These are phyloP conservation scores for Lacerta agilis DNA, from an alignment of 2,797 vertebrate species.

Conservation along the genomic window DNA sequence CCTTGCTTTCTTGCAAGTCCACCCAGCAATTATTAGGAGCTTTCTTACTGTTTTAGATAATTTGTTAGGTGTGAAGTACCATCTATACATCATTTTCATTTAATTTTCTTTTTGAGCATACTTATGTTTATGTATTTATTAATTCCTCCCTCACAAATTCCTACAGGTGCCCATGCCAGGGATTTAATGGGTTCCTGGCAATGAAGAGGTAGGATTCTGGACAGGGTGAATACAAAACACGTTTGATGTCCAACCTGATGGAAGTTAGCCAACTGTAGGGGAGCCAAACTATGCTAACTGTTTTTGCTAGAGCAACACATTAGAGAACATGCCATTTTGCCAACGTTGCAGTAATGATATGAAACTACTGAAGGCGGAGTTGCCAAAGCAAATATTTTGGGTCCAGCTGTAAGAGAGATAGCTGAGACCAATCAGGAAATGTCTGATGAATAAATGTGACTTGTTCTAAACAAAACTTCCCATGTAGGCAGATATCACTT, in stretches of 20 bases:
- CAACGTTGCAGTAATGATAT: background rate
- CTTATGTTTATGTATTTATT: too few relatives aligned
- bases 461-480: constrained; percentile 4
- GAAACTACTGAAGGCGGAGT: background rate
- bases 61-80: too few relatives aligned
- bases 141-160: too few relatives aligned
- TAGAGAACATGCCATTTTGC: background rate
- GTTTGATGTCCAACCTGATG: background rate
- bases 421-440: constrained; percentile 6
- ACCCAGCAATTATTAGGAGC: too few relatives aligned
- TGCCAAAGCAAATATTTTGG: constrained; percentile 18
- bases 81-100: too few relatives aligned
- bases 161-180: too few relatives aligned
- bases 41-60: too few relatives aligned
- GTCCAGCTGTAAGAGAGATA: constrained; percentile 1
- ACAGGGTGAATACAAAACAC: background rate
- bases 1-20: too few relatives aligned
- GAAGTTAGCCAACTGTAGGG: background rate
- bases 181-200: background rate
- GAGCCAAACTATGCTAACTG: background rate
- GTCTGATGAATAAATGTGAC: constrained; percentile 6
- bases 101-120: too few relatives aligned
- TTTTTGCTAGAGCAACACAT: background rate
- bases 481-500: background rate
- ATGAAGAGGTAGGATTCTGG: background rate